Evolutionary conservation across 2,113 vertebrate genomes (phyloP), one percentile per base, ranked within the genome.

Genomic region (Indri indri): DNA sequence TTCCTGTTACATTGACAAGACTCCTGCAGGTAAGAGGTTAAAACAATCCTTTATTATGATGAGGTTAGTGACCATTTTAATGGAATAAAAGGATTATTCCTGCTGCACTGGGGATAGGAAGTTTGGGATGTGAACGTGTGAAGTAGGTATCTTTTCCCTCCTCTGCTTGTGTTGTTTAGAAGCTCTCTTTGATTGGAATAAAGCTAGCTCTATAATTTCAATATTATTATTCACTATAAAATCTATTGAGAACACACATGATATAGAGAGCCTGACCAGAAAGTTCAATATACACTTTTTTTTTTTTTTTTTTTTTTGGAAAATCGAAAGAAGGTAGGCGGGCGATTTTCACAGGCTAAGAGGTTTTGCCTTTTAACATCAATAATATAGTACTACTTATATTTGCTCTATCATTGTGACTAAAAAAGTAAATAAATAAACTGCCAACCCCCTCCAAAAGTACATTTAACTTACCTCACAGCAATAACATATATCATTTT

Each of bases 21-120:
- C 94, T 77, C 47, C 83, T 88, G 63, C 96, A 91, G 97, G 97
- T 97, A 97, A 96, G 96, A 90, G 76, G 88, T 68, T 76, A 92
- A 93, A 98, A 79, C 61, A 59, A 32, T 90, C 30, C 81, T 97
- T 73, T 77, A 85, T 90, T 95, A 70, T 95, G 91, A 85, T 77
- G 84, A 95, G 82, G 74, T 90, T 97, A 92, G 80, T 94, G 95
- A 63, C 74, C 70, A 84, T 89, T 90, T 92, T 88, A 95, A 92
- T 86, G 68, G 68, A 94, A 92, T 94, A 90, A 96, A 88, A 86
- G 74, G 50, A 96, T 97, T 97, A 93, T 70, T 95, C 52, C 74
- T 91, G 47, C 34, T 90, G 25, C 34, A 52, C 11, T 73, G 42
- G 87, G 94, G 59, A 71, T 79, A 70, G 40, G 61, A 84, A 92